A percentile compares a stretch with the other conserved stretches of the same genome.
Evolutionary conservation across 2,113 vertebrate species (phyloP).

Genomic region (Zosterops japonicus): DNA sequence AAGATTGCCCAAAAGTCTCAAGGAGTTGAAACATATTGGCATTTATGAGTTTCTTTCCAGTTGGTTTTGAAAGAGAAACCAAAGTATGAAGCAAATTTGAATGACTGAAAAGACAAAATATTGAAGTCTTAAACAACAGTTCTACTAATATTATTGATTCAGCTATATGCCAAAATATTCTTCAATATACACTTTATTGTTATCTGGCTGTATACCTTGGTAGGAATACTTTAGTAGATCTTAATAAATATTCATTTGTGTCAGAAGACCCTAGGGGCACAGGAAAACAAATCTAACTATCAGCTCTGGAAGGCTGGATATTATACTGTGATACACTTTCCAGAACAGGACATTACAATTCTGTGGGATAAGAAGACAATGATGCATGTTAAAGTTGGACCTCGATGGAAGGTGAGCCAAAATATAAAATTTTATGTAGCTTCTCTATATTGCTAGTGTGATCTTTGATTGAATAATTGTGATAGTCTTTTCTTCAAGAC

Average conservation of each 20-base stretch:
- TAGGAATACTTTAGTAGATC: not conserved
- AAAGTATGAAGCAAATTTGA: not conserved
- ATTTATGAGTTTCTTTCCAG: not conserved
- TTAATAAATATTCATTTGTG: slow-evolving; percentile 30
- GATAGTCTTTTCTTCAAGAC: not conserved
- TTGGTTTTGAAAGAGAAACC: not conserved
- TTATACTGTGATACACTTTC: slow-evolving; percentile 90
- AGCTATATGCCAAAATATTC: not conserved
- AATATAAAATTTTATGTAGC: not conserved
- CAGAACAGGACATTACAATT: slow-evolving; percentile 88
- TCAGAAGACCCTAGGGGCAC: slow-evolving; percentile 58
- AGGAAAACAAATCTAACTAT: slow-evolving; percentile 81
- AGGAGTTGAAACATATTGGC: not conserved
- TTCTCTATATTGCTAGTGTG: not conserved
- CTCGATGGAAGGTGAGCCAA: slow-evolving; percentile 88
- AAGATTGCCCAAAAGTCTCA: not conserved
- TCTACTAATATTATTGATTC: not conserved
- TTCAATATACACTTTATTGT: not conserved
- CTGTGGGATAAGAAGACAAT: slow-evolving; percentile 98
- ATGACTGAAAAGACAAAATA: not conserved
- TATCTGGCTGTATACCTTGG: not conserved
- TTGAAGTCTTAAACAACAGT: not conserved
- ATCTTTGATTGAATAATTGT: not conserved
- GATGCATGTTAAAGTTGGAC: slow-evolving; percentile 92
- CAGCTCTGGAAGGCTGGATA: slow-evolving; percentile 92